These are phyloP conservation scores for Phyto melanocephala DNA, from an alignment of 2,888 invertebrate species.

Conservation along the genomic window DNA sequence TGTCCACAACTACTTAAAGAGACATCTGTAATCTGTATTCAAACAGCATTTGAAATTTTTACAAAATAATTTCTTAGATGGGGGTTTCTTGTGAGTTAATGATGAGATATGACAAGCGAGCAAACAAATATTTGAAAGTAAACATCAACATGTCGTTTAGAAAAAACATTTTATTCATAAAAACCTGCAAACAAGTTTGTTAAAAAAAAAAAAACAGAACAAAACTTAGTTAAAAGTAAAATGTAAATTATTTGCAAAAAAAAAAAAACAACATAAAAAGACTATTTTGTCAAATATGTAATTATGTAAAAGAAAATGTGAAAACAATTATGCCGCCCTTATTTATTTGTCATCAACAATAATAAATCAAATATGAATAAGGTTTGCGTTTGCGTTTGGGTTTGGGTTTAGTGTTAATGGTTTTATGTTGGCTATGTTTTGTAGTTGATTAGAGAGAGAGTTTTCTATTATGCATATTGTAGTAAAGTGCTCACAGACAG, in stretches of 20 bases:
- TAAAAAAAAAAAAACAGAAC: not conserved
- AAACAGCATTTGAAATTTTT: not conserved
- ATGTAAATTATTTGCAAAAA: too few relatives aligned
- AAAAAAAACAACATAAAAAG: too few relatives aligned
- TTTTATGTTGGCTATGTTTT: not conserved
- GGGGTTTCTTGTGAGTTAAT: too few relatives aligned
- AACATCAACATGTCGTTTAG: not conserved
- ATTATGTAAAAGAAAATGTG: not conserved
- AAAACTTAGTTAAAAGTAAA: not conserved
- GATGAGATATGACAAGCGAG: too few relatives aligned
- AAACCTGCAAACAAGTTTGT: not conserved
- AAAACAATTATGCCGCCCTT: conserved; percentile 22
- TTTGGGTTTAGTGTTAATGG: not conserved
- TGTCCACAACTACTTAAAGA: not conserved
- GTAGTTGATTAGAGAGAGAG: too few relatives aligned
- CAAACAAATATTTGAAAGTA: too few relatives aligned
- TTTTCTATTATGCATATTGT: not conserved
- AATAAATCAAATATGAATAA: not conserved
- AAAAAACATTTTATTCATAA: too few relatives aligned
- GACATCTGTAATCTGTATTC: not conserved
- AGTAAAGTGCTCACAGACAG: not conserved
- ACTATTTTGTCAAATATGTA: too few relatives aligned
- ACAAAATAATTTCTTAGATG: too few relatives aligned
- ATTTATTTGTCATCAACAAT: not conserved
- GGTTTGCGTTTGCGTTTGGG: too few relatives aligned